Conservation (phyloP, 2,888 invertebrate genomes). For the Mesoligia furuncula region DNA sequence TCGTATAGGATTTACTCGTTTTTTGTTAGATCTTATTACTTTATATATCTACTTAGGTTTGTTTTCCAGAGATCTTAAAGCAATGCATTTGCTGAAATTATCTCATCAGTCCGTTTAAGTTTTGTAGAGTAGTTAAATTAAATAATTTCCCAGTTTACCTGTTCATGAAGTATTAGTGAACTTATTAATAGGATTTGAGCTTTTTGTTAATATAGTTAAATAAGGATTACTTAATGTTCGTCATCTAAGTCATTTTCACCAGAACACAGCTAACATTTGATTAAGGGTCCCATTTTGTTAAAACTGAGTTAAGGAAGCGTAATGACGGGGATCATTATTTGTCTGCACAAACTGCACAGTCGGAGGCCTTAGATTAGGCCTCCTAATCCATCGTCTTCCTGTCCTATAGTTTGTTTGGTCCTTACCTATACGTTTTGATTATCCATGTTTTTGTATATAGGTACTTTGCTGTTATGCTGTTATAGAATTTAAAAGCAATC, state of each 20-base stretch:
- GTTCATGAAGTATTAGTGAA: neutral
- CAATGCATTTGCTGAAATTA: neutral
- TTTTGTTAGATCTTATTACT: conserved; percentile 15
- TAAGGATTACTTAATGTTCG: conserved; percentile 4
- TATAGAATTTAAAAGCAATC: conserved; percentile 50
- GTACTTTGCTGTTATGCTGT: conserved; percentile 29
- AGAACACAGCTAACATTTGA: conserved; percentile 2
- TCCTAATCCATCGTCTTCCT: conserved; percentile 47
- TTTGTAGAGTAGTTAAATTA: neutral
- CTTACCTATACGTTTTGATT: conserved; percentile 9
- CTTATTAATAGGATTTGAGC: conserved; percentile 7
- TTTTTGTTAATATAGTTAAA: conserved; percentile 15
- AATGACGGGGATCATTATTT: conserved; percentile 8
- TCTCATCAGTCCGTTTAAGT: neutral
- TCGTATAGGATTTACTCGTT: neutral
- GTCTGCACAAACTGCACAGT: conserved; percentile 30
- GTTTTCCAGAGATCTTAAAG: neutral
- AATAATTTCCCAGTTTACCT: neutral
- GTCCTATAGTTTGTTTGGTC: conserved; percentile 8
- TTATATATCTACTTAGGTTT: neutral
- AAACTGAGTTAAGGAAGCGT: neutral
- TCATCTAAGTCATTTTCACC: conserved; percentile 4
- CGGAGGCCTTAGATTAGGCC: neutral
- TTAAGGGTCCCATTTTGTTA: neutral
- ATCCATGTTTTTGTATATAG: conserved; percentile 29